These are phyloP conservation scores for Girardinichthys multiradiatus DNA, from an alignment of 2,113 vertebrate genomes.

Conservation along the genomic window DNA sequence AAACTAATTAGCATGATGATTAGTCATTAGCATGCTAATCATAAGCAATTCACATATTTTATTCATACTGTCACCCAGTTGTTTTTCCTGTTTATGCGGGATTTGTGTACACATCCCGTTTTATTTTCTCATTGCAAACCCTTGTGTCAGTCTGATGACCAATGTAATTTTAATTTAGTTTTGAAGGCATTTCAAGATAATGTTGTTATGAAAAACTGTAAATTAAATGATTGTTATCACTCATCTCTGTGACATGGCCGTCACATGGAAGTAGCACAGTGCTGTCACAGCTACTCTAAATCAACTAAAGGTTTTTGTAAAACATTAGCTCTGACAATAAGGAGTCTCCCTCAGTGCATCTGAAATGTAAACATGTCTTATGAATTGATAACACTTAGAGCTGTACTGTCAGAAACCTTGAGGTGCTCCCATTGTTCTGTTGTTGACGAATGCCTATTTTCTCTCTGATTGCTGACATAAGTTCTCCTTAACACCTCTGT, in stretches of 20 bases:
- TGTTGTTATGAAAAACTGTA: not conserved
- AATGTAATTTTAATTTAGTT: constrained; percentile 8
- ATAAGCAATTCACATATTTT: constrained; percentile 77
- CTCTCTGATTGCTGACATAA: constrained; percentile 25
- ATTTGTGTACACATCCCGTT: constrained; percentile 55
- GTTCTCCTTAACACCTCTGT: constrained; percentile 4
- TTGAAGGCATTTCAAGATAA: not conserved
- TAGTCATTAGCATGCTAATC: constrained; percentile 78
- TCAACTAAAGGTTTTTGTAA: not conserved
- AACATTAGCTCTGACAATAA: constrained; percentile 21
- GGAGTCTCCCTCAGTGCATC: not conserved
- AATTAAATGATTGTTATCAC: not conserved
- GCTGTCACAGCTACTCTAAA: not conserved
- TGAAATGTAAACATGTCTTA: constrained; percentile 24
- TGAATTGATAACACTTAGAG: constrained; percentile 28
- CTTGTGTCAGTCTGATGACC: constrained; percentile 12
- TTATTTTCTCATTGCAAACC: constrained; percentile 49
- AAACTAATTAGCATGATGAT: constrained; percentile 78
- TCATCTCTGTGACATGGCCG: not conserved
- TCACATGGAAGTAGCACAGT: not conserved
- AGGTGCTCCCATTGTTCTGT: constrained; percentile 32
- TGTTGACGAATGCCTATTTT: constrained; percentile 28
- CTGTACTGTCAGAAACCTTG: constrained; percentile 17
- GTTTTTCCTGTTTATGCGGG: constrained; percentile 54
- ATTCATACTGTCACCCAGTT: constrained; percentile 73